Evolutionary conservation across 2,888 invertebrate species (phyloP).

Genomic region (Tryphoninae sp.): DNA sequence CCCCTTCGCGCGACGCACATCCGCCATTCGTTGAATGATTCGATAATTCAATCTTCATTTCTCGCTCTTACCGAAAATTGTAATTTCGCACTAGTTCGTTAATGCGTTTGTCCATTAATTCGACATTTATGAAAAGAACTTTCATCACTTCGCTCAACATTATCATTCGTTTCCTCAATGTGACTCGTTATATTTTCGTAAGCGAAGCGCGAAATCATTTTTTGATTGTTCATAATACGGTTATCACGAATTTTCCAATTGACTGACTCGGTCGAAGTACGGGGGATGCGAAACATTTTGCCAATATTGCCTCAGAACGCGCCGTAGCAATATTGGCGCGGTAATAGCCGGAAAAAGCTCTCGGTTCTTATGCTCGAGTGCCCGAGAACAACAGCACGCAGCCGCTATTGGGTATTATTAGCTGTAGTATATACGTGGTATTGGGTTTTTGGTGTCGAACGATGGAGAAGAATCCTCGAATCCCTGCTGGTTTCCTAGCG

Average conservation of each 20-base stretch:
- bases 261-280: background rate
- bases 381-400: conserved; percentile 22
- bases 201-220: too few relatives aligned
- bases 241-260: conserved; percentile 5
- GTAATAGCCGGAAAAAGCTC: conserved; percentile 6
- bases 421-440: background rate
- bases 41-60: conserved; percentile 17
- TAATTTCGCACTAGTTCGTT: background rate
- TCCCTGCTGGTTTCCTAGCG: conserved; percentile 31
- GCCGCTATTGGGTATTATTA: conserved; percentile 28
- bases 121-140: background rate
- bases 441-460: conserved; percentile 28
- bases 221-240: too few relatives aligned
- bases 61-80: background rate
- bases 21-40: background rate
- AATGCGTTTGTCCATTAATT: background rate
- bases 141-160: too few relatives aligned
- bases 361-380: background rate
- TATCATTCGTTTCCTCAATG: too few relatives aligned
- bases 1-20: conserved; percentile 8
- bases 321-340: conserved; percentile 12
- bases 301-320: conserved; percentile 18
- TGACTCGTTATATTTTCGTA: too few relatives aligned
- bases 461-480: conserved; percentile 38
- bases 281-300: background rate